Evolutionary conservation across 2,888 invertebrate genomes (phyloP).

Genomic region (Caenorhabditis zanzibari): DNA sequence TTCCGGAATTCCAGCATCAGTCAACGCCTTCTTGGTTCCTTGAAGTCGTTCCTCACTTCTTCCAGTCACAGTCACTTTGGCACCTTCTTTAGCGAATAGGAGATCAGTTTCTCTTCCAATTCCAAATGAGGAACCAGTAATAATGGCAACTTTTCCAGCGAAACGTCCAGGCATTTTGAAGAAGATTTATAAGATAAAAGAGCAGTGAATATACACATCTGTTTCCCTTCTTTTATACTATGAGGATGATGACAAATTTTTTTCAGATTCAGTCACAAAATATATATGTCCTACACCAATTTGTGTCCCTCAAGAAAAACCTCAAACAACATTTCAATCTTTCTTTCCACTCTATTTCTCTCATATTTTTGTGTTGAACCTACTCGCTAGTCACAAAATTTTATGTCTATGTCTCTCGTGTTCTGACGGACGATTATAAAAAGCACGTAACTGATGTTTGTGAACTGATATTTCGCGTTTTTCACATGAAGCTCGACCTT

Average conservation of each 20-base stretch:
- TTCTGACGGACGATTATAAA: conserved; percentile 17
- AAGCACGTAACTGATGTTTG: not conserved
- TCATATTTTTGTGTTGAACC: not conserved
- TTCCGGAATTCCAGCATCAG: conserved; percentile 28
- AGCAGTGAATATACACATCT: not conserved
- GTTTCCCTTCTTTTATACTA: conserved; percentile 3
- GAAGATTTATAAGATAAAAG: not conserved
- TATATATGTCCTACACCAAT: too few species aligned
- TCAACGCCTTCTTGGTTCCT: conserved; percentile 20
- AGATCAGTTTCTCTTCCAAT: conserved; percentile 62
- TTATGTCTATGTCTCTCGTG: conserved; percentile 20
- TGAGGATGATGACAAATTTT: conserved; percentile 13
- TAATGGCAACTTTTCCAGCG: conserved; percentile 28
- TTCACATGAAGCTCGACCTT: conserved; percentile 6
- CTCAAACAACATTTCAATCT: not conserved
- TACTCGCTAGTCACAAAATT: conserved; percentile 15
- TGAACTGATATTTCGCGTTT: conserved; percentile 7
- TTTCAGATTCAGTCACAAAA: conserved; percentile 18
- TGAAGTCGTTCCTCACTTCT: conserved; percentile 53
- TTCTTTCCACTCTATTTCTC: not conserved
- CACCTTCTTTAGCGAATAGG: conserved; percentile 62
- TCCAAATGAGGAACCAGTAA: conserved; percentile 59
- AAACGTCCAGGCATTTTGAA: conserved; percentile 22
- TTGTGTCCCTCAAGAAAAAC: not conserved
- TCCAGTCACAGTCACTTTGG: conserved; percentile 62